Conservation (phyloP, 1,140 invertebrate species). For the Parapsyche elsis region DNA sequence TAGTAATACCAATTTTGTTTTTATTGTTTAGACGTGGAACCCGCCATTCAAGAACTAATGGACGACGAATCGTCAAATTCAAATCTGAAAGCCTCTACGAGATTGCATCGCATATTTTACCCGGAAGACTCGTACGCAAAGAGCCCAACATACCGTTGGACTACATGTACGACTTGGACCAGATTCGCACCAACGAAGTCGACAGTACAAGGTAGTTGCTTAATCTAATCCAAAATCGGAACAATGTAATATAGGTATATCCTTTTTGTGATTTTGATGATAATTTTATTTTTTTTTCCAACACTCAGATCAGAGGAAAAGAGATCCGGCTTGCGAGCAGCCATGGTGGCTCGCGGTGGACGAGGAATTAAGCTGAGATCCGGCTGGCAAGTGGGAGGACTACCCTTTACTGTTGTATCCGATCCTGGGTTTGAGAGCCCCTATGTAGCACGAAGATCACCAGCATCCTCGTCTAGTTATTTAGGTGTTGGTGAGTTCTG, state of each 20-base stretch:
- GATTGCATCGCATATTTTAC: background rate
- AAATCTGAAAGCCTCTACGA: background rate
- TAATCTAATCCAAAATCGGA: too few species aligned
- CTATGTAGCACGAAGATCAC: background rate
- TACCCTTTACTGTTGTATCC: background rate
- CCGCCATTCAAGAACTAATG: background rate
- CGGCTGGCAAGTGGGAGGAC: conserved; percentile 30
- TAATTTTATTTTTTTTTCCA: background rate
- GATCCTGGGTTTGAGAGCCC: background rate
- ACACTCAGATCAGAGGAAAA: conserved; percentile 11
- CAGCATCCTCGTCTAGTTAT: background rate
- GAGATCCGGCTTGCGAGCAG: conserved; percentile 32
- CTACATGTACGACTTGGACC: background rate
- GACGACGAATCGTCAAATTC: background rate
- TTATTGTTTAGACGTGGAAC: background rate
- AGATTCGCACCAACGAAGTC: background rate
- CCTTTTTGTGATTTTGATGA: too few species aligned
- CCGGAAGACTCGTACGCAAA: background rate
- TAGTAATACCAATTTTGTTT: too few species aligned
- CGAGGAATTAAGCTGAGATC: conserved; percentile 1
- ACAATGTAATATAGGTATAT: too few species aligned
- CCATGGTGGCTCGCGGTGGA: conserved; percentile 14
- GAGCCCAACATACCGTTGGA: background rate
- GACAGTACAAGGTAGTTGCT: conserved; percentile 2
- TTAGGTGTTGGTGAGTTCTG: conserved; percentile 20